Base-by-base conservation (phyloP, 2,797 vertebrate genomes). In the Danio choprae region DNA sequence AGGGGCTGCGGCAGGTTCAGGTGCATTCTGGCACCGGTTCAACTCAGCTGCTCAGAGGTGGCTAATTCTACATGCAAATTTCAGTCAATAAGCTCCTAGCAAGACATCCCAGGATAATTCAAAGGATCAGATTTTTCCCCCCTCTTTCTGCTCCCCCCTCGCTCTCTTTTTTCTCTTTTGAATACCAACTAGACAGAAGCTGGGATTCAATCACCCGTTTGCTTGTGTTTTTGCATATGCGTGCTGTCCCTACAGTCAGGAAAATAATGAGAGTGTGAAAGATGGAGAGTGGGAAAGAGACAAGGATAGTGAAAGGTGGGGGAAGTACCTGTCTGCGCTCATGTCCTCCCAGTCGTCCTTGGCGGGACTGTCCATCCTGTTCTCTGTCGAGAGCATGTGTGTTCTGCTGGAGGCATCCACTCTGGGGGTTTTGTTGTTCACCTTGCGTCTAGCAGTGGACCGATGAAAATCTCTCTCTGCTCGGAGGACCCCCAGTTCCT, bases 61-160 rank as follows among this genome's bases (percentile, higher is more conserved):
- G 96, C 96, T 98, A 98, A 98, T 98, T 98, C 95, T 93, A 93
- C 96, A 99, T 99, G 97, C 96, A 98, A 98, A 99, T 99, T 98
- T 97, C 95, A 98, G 97, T 98, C 97, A 98, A 98, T 98, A 97
- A 98, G 95, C 97, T 97, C 94, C 94, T 91, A 98, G 98, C 96
- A 95, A 96, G 96, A 96, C 96, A 93, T 98, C 97, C 97, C 97
- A 96, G 96, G 97, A 96, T 96, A 98, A 97, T 98, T 97, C 95
- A 96, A 95, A 95, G 94, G 95, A 96, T 98, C 95, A 96, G 96
- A 97, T 95, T 94, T 92, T 95, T 96, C 29, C 94, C 87, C 86
- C 82, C 86, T 87, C 59, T 59, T 80, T 72, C 76, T 83, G 56
- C 48, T n/a, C n/a, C n/a, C 80, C 65, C 72, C 79, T 83, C 88